A percentile compares a stretch with the other conserved stretches of the same genome.
Evolutionary conservation across 2,113 vertebrate species (phyloP).

Genomic region (Strix uralensis): DNA sequence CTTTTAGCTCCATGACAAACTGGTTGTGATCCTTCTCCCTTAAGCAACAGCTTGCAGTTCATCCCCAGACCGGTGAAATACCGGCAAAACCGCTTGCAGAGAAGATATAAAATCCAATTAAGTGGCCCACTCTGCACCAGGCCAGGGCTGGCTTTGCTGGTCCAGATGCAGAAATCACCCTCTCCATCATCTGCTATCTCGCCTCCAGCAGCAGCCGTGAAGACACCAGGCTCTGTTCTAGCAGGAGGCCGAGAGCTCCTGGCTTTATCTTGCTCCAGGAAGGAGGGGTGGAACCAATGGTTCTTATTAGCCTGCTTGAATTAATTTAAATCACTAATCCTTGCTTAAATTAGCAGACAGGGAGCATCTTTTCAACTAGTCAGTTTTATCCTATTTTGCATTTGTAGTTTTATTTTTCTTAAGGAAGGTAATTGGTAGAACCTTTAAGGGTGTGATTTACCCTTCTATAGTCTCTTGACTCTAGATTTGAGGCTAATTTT

Average conservation of each 20-base stretch:
- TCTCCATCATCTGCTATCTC: neutral
- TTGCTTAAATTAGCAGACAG: neutral
- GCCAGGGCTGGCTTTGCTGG: neutral
- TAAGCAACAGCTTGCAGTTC: neutral
- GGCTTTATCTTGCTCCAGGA: neutral
- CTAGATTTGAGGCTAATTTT: neutral
- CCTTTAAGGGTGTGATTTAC: neutral
- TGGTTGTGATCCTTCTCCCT: neutral
- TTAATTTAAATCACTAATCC: neutral
- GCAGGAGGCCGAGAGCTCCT: neutral
- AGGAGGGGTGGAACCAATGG: too few relatives aligned
- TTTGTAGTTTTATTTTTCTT: neutral
- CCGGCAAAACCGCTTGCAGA: too few relatives aligned
- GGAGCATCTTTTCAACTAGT: neutral
- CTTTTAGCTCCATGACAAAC: neutral
- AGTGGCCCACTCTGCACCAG: rapidly evolving
- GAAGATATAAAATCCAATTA: neutral
- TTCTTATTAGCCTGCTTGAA: neutral
- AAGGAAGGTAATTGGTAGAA: neutral
- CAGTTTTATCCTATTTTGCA: neutral
- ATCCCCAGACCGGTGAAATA: neutral
- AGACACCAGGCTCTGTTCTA: rapidly evolving
- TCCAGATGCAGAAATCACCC: too few relatives aligned
- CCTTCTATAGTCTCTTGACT: rapidly evolving
- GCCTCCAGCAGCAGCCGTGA: rapidly evolving